Evolutionary conservation across 2,113 vertebrate genomes (phyloP), one percentile per base, ranked within the genome.

Genomic region (Brachyhypopomus gauderio): DNA sequence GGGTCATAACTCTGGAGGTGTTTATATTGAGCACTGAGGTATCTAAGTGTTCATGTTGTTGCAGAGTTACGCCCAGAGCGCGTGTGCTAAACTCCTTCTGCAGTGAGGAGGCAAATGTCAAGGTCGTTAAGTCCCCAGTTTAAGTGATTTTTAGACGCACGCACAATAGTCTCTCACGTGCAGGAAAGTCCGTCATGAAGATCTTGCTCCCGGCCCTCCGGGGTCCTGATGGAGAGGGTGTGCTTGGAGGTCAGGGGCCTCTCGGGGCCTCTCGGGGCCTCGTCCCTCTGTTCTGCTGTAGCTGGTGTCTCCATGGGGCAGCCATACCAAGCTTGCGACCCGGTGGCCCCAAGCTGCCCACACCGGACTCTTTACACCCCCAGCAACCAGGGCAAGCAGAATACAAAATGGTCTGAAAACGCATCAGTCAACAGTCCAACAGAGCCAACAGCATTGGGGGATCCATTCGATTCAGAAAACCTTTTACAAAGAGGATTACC

Each of bases 251-350:
- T 30, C 30, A 30, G 30, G 30, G 2, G 38, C 23, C 20, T 16
- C 30, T 23, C 59, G 76, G 72, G 56, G 48, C 36, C 14, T 48
- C 45, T 67, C n/a, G n/a, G 30, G 25, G 1, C 30, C 19, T 27
- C 63, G 30, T 34, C 38, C 23, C 27, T 55, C 11, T 27, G 19
- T 38, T 73, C 20, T 78, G 66, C 20, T 78, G 66, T 64, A 73
- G 79, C 41, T 83, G 78, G 80, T 67, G 59, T 83, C 85, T 55
- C 67, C n/a, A 25, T 22, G 82, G 70, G 11, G 70, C 27, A 55
- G 71, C 67, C 36, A 41, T 78, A 78, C 59, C 72, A 73, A 72
- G 81, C 45, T 56, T 55, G 64, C 74, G 79, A 77, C 76, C 78
- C 14, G 72, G 41, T 14, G 23, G 27, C 30, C 64, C n/a, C 36